These are phyloP conservation scores for Pseudotriccus pelzelni DNA, from an alignment of 2,797 vertebrate species.

Conservation along the genomic window DNA sequence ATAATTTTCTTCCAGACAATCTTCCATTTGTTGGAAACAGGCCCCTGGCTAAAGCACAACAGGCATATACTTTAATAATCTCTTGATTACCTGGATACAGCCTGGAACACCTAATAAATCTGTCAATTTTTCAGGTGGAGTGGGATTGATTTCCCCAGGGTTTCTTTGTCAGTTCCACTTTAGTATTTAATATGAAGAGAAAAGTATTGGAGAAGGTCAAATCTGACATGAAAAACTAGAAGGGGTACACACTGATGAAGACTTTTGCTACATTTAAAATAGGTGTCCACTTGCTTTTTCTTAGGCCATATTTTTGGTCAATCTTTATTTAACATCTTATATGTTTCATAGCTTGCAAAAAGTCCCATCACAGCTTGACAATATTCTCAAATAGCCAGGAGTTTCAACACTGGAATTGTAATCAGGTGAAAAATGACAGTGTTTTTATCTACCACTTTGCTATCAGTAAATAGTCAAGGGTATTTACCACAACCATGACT, in stretches of 20 bases:
- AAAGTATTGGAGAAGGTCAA: constrained; percentile 59
- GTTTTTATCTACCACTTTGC: not conserved
- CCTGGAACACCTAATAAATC: constrained; percentile 58
- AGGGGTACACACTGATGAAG: not conserved
- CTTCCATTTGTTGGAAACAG: constrained; percentile 28
- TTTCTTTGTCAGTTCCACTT: constrained; percentile 45
- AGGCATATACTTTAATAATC: constrained; percentile 52
- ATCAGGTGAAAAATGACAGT: not conserved
- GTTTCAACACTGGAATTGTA: not conserved
- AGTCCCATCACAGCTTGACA: not conserved
- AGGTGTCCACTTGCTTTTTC: constrained; percentile 6
- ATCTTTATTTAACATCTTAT: not conserved
- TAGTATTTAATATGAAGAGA: constrained; percentile 54
- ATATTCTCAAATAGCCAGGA: not conserved
- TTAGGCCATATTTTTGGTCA: not conserved
- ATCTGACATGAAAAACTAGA: constrained; percentile 44
- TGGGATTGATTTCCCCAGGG: constrained; percentile 64
- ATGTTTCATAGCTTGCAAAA: not conserved
- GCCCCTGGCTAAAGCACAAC: constrained; percentile 40
- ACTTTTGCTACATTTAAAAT: constrained; percentile 10
- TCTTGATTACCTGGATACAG: constrained; percentile 62
- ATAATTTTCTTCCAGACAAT: constrained; percentile 36
- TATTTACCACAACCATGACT: not conserved
- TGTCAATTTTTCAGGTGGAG: constrained; percentile 55
- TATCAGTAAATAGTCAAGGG: not conserved